Conservation (phyloP, 2,888 invertebrate species). For the Nephrotoma flavescens region DNA sequence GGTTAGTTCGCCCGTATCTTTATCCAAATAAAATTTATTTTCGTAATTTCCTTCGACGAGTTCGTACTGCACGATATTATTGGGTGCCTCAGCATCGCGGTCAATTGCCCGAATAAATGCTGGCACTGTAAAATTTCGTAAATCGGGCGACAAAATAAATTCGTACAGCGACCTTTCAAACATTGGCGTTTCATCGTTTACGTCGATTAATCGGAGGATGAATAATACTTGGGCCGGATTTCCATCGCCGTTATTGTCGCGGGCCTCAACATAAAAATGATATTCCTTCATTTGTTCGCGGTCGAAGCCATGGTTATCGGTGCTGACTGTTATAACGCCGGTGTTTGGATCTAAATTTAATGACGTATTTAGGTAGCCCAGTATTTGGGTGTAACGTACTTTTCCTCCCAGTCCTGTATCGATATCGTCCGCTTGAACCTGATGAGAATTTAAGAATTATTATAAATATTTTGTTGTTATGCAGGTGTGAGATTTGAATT, state of each 20-base stretch:
- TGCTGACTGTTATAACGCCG: conserved; percentile 67
- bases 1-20: conserved; percentile 59
- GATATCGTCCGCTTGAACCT: conserved; percentile 66
- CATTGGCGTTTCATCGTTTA: conserved; percentile 75
- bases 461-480: neutral
- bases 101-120: conserved; percentile 74
- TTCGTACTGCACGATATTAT: conserved; percentile 75
- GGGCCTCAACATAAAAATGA: conserved; percentile 69
- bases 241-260: conserved; percentile 73
- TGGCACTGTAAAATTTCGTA: conserved; percentile 58
- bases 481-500: conserved; percentile 6
- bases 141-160: conserved; percentile 60
- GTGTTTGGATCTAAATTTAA: conserved; percentile 61
- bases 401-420: conserved; percentile 67
- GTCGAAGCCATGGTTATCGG: conserved; percentile 62
- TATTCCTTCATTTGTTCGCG: conserved; percentile 65
- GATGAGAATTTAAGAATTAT: conserved; percentile 20
- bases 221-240: conserved; percentile 57
- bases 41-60: conserved; percentile 61
- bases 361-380: conserved; percentile 64
- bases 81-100: conserved; percentile 68
- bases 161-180: conserved; percentile 70
- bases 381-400: conserved; percentile 61
- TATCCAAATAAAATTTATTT: conserved; percentile 58
- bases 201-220: conserved; percentile 57